A percentile compares a stretch with the other conserved stretches of the same genome.
phyloP scores from a whole-genome alignment of 2,797 vertebrate genomes.

The Mionectes olivaceus region DNA sequence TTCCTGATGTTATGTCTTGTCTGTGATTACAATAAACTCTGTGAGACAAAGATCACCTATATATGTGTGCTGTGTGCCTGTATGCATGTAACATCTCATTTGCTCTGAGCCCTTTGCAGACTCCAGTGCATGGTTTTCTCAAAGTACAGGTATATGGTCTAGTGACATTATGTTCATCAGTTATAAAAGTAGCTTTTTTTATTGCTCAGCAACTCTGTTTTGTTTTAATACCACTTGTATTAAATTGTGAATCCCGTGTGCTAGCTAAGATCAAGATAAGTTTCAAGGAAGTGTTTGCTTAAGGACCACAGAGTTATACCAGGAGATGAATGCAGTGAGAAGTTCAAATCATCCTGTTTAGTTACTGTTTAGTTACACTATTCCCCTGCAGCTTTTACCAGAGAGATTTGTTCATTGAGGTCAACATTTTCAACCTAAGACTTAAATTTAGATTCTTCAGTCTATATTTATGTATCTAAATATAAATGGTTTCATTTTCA shows the following conservation, averaged over 20 bases:
- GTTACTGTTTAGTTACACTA: background rate
- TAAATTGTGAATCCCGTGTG: background rate
- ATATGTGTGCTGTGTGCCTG: background rate
- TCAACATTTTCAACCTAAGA: conserved; percentile 46
- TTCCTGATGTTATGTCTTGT: conserved; percentile 8
- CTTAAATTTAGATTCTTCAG: conserved; percentile 54
- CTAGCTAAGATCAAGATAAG: background rate
- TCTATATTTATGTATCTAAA: conserved; percentile 59
- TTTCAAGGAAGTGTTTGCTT: conserved; percentile 8
- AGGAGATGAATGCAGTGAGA: background rate
- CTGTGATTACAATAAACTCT: background rate
- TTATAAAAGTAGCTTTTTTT: background rate
- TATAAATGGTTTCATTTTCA: conserved; percentile 63
- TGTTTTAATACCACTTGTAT: background rate
- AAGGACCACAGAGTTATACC: background rate
- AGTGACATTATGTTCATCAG: background rate
- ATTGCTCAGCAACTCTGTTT: background rate
- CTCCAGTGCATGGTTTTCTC: background rate
- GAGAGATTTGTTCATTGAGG: conserved; percentile 3
- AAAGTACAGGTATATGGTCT: background rate
- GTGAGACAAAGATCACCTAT: background rate
- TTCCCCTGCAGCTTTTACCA: background rate
- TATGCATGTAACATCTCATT: background rate
- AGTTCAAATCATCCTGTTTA: background rate
- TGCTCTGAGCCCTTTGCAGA: background rate